Conservation (phyloP, 2,113 vertebrate species). For the Hippocampus mohnikei region DNA sequence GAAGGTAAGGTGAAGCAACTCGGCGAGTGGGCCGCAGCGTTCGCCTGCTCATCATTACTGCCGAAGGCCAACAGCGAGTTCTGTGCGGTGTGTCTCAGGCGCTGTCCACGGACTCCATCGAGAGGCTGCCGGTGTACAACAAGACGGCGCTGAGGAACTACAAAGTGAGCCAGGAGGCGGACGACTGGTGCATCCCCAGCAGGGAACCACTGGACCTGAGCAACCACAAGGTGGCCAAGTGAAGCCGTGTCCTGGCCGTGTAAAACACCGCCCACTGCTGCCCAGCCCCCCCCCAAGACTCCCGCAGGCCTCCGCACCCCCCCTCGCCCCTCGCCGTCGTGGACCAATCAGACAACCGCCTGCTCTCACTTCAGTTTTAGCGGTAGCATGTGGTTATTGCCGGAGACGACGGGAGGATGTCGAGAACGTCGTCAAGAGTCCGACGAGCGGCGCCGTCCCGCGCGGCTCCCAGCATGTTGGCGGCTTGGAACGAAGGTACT, state of each 20-base stretch:
- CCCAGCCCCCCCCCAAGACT: not conserved
- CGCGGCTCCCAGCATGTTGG: not conserved
- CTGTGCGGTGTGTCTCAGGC: constrained; percentile 67
- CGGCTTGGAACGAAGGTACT: not conserved
- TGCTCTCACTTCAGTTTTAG: constrained; percentile 23
- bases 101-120: constrained; percentile 89
- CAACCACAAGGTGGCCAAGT: constrained; percentile 76
- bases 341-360: constrained; percentile 18
- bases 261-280: not conserved
- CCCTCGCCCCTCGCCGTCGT: constrained; percentile 14
- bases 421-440: not conserved
- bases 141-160: constrained; percentile 92
- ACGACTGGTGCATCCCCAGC: constrained; percentile 92
- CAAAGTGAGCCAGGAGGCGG: constrained; percentile 83
- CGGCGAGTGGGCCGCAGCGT: not conserved
- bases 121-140: constrained; percentile 91
- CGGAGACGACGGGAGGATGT: not conserved
- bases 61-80: not conserved
- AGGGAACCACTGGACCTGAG: constrained; percentile 88
- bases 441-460: not conserved
- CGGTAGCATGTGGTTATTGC: constrained; percentile 25
- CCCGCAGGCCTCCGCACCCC: not conserved
- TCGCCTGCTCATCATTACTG: too few relatives aligned
- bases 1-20: constrained; percentile 72
- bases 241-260: constrained; percentile 6